Conservation (phyloP, 2,113 vertebrate genomes). For the Mus pahari region DNA sequence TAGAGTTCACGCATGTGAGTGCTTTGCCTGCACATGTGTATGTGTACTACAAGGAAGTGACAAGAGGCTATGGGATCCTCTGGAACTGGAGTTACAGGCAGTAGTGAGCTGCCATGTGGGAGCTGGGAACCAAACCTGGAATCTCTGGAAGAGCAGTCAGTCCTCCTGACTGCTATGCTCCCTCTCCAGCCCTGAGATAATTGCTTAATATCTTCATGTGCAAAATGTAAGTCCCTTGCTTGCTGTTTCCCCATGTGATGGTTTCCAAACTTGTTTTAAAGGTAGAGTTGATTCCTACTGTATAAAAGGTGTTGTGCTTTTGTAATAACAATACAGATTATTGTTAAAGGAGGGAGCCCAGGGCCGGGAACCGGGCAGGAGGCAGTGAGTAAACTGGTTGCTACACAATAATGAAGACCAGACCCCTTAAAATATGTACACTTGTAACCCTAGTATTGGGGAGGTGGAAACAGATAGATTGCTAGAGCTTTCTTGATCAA, state of each 20-base stretch:
- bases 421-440: not conserved
- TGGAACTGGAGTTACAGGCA: not conserved
- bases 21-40: too few relatives aligned
- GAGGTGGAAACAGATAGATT: too few relatives aligned
- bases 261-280: constrained; percentile 14
- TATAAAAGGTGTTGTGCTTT: not conserved
- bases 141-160: not conserved
- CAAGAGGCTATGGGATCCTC: not conserved
- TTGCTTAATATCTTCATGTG: not conserved
- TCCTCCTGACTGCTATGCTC: too few relatives aligned
- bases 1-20: not conserved
- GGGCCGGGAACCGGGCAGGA: too few relatives aligned
- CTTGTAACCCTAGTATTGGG: not conserved
- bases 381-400: not conserved
- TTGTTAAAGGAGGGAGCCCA: not conserved
- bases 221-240: not conserved
- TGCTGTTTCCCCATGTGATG: not conserved
- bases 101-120: not conserved
- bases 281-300: not conserved
- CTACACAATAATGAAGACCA: too few relatives aligned
- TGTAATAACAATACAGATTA: not conserved
- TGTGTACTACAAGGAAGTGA: not conserved
- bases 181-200: not conserved
- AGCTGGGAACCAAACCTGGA: not conserved
- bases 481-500: not conserved